Evolutionary conservation across 1,140 invertebrate genomes (phyloP).

Genomic region (Psix sp.): DNA sequence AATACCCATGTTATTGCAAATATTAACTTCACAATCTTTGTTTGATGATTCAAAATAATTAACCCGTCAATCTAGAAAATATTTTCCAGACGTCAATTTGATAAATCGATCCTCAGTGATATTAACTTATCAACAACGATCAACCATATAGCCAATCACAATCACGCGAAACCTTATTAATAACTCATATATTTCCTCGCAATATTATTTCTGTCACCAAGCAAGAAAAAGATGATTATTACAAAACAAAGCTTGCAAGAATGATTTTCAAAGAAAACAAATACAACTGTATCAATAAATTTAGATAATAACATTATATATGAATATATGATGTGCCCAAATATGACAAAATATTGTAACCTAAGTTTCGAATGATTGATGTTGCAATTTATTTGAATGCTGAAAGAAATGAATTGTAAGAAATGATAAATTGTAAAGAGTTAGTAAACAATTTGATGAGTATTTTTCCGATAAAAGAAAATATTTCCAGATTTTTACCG

Average conservation of each 20-base stretch:
- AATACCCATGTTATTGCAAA: conserved; percentile 50
- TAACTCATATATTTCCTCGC: conserved; percentile 26
- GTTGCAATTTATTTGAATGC: too few relatives aligned
- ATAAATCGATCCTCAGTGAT: conserved; percentile 43
- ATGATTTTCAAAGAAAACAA: background rate
- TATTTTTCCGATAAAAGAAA: too few relatives aligned
- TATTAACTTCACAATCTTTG: conserved; percentile 48
- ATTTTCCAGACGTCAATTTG: conserved; percentile 39
- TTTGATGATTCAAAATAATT: conserved; percentile 52
- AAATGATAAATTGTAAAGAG: too few relatives aligned
- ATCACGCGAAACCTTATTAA: conserved; percentile 46
- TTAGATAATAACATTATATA: too few relatives aligned
- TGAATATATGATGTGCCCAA: too few relatives aligned
- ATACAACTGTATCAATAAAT: too few relatives aligned
- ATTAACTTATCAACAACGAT: conserved; percentile 51
- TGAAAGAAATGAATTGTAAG: too few relatives aligned
- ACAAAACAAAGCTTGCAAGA: background rate
- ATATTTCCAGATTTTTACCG: too few relatives aligned
- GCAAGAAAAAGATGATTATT: conserved; percentile 2
- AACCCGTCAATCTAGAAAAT: conserved; percentile 54
- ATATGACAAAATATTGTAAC: too few relatives aligned
- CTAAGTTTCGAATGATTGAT: too few relatives aligned
- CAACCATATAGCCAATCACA: conserved; percentile 39
- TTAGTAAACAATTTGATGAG: too few relatives aligned
- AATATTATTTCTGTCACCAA: conserved; percentile 26